Percentiles rank a stretch among this genome's conserved stretches.
Conservation (phyloP, 2,888 invertebrate genomes). For the Dynastes grantii region DNA sequence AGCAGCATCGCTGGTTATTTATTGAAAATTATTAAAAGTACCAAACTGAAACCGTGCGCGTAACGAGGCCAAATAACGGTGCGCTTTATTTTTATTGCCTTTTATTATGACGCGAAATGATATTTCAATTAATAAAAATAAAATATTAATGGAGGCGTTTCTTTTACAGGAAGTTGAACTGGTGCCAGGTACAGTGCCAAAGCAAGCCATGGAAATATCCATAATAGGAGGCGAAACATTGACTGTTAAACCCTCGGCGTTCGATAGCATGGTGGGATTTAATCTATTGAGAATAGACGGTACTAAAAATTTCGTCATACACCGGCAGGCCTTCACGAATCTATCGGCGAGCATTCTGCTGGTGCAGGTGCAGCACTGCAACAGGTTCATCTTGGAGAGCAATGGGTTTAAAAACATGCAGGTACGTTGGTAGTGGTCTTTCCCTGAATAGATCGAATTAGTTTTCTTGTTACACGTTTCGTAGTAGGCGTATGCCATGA, state of each 20-base stretch:
- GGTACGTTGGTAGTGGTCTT: slow-evolving; percentile 62
- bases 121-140: not conserved
- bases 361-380: slow-evolving; percentile 76
- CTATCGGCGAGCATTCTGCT: slow-evolving; percentile 75
- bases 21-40: slow-evolving; percentile 3
- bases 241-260: slow-evolving; percentile 74
- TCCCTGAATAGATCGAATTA: slow-evolving; percentile 26
- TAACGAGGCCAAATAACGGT: not conserved
- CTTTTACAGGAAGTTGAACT: slow-evolving; percentile 72
- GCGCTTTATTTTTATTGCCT: too few species aligned
- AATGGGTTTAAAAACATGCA: slow-evolving; percentile 77
- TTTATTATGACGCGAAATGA: too few species aligned
- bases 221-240: slow-evolving; percentile 75
- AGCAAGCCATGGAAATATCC: slow-evolving; percentile 74
- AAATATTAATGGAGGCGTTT: not conserved
- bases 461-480: not conserved
- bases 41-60: not conserved
- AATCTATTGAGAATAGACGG: slow-evolving; percentile 74
- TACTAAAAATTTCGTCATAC: slow-evolving; percentile 73
- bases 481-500: slow-evolving; percentile 9
- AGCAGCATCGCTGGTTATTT: not conserved
- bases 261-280: slow-evolving; percentile 74
- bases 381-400: slow-evolving; percentile 75
- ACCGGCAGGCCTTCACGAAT: slow-evolving; percentile 76
- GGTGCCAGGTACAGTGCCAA: slow-evolving; percentile 73